These are phyloP conservation scores for Sympetrum striolatum DNA, from an alignment of 2,888 invertebrate species.

Conservation along the genomic window DNA sequence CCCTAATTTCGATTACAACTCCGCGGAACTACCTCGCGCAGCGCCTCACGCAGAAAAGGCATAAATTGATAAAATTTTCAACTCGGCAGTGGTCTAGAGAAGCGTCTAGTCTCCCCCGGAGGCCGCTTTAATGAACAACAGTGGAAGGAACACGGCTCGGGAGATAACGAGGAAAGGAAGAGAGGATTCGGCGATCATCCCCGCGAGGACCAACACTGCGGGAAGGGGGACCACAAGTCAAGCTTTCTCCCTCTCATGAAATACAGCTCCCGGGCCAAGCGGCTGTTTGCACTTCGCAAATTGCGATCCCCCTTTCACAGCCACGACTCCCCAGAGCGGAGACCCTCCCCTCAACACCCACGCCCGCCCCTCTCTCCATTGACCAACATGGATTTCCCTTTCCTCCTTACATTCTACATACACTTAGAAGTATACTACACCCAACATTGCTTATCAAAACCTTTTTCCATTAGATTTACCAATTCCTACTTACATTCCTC, in stretches of 20 bases:
- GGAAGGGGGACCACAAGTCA: constrained; percentile 1
- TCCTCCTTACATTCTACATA: background rate
- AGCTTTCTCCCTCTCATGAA: constrained; percentile 12
- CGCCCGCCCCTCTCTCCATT: background rate
- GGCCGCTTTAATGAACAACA: background rate
- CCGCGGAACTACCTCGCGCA: background rate
- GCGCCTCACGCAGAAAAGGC: background rate
- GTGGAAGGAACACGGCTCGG: background rate
- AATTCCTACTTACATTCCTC: background rate
- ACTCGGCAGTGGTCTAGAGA: background rate
- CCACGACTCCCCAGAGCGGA: background rate
- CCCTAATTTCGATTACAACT: no score
- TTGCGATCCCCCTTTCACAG: background rate
- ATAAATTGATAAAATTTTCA: background rate
- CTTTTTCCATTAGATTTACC: no score
- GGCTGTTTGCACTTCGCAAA: constrained; percentile 39
- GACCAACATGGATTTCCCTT: no score
- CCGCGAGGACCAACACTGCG: background rate
- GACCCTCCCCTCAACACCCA: background rate
- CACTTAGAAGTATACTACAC: background rate
- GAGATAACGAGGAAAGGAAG: background rate
- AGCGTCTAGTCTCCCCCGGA: background rate
- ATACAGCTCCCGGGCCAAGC: constrained; percentile 28
- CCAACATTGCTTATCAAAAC: no score
- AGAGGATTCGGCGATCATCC: background rate